Evolutionary conservation across 2,797 vertebrate genomes (phyloP).

Genomic region (Synanceia verrucosa): DNA sequence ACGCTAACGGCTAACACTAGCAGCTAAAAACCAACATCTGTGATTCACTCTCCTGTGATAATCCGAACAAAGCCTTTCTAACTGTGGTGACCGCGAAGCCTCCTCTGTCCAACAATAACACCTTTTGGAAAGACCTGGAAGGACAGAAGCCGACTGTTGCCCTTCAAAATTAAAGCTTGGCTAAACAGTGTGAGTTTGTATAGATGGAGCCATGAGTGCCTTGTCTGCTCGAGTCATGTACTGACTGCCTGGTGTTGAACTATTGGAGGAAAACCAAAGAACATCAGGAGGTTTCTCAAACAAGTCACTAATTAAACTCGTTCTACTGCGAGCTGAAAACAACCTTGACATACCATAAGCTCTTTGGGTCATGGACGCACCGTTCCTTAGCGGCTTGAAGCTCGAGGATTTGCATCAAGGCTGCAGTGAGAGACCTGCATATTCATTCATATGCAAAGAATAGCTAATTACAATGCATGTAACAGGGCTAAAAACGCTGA

Average conservation of each 20-base stretch:
- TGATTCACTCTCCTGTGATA: not conserved
- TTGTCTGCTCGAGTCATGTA: not conserved
- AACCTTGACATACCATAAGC: not conserved
- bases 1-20: not conserved
- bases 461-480: not conserved
- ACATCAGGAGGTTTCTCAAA: not conserved
- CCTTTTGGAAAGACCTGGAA: not conserved
- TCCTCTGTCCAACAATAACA: not conserved
- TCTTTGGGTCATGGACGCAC: slow-evolving; percentile 1
- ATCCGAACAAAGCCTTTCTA: not conserved
- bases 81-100: not conserved
- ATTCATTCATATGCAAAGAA: not conserved
- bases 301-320: not conserved
- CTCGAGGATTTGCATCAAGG: not conserved
- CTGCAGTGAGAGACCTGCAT: not conserved
- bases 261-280: not conserved
- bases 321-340: not conserved
- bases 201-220: not conserved
- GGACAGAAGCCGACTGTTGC: not conserved
- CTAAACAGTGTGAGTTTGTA: not conserved
- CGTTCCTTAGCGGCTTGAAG: not conserved
- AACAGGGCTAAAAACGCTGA: slow-evolving; percentile 3
- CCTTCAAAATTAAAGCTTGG: not conserved
- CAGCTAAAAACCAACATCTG: not conserved
- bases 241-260: not conserved